Evolutionary conservation across 2,113 vertebrate genomes (phyloP).

Genomic region (Ciconia stormi): DNA sequence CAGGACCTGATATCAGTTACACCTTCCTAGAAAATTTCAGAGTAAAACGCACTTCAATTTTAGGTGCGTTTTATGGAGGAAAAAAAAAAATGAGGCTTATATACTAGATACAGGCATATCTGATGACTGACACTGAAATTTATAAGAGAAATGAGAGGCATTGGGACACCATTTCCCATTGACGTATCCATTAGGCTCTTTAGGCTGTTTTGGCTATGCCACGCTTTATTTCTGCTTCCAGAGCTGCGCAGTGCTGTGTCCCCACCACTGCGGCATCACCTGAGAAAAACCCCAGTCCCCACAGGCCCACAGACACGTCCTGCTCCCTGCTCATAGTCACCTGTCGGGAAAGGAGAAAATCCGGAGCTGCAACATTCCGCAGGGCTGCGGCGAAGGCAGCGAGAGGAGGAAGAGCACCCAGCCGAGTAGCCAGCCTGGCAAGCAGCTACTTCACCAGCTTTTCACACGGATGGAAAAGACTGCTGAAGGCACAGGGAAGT

Average conservation of each 20-base stretch:
- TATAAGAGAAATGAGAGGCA: neutral
- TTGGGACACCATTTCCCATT: neutral
- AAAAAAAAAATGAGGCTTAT: neutral
- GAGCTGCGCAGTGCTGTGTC: neutral
- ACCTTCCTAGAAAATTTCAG: neutral
- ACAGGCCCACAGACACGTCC: neutral
- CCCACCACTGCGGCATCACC: accelerated
- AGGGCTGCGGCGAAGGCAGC: accelerated
- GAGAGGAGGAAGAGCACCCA: neutral
- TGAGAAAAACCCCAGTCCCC: neutral
- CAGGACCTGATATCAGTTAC: neutral
- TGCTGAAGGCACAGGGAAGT: neutral
- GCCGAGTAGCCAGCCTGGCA: accelerated
- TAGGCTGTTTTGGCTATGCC: neutral
- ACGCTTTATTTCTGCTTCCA: neutral
- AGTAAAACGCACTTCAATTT: neutral
- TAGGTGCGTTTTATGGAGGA: neutral
- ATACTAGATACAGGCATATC: neutral
- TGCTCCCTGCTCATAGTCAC: neutral
- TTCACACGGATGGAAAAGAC: neutral
- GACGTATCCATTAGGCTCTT: neutral
- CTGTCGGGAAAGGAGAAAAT: neutral
- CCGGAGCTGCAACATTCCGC: accelerated
- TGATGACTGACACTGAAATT: neutral
- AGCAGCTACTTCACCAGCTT: neutral